These are phyloP conservation scores for Danio jaintianensis DNA, from an alignment of 2,797 vertebrate genomes.

Conservation along the genomic window DNA sequence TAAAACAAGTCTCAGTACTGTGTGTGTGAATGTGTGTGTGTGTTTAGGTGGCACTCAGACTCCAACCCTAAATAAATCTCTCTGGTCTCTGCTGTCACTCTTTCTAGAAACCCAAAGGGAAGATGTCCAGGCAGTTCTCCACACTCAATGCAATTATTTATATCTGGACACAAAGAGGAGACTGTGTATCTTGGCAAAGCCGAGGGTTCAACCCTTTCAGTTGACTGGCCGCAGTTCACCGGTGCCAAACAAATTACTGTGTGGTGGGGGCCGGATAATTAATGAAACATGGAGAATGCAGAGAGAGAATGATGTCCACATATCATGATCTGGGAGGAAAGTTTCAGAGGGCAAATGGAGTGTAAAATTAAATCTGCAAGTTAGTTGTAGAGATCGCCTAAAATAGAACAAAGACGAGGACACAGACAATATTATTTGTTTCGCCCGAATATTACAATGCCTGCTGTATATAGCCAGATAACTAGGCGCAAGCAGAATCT, in stretches of 20 bases:
- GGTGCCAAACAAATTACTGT: slow-evolving; percentile 51
- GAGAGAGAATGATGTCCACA: slow-evolving; percentile 19
- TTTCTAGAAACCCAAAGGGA: slow-evolving; percentile 49
- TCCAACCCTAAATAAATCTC: slow-evolving; percentile 43
- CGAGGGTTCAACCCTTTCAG: slow-evolving; percentile 51
- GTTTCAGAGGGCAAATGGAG: slow-evolving; percentile 15
- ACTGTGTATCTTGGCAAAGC: slow-evolving; percentile 60
- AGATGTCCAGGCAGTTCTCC: slow-evolving; percentile 56
- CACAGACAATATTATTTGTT: slow-evolving; percentile 2
- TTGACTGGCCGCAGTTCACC: slow-evolving; percentile 51
- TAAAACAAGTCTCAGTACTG: too few relatives aligned
- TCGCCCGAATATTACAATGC: not conserved
- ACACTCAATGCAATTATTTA: slow-evolving; percentile 60
- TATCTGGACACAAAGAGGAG: slow-evolving; percentile 60
- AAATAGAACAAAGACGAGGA: slow-evolving; percentile 7
- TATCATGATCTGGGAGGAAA: slow-evolving; percentile 29
- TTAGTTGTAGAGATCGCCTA: not conserved
- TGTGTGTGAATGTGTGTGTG: too few relatives aligned
- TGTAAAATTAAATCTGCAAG: slow-evolving; percentile 39
- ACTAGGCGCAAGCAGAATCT: not conserved
- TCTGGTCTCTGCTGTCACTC: slow-evolving; percentile 34
- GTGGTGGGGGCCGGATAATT: slow-evolving; percentile 35
- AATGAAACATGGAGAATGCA: slow-evolving; percentile 31
- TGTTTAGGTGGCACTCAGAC: slow-evolving; percentile 56
- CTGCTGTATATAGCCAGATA: not conserved